Conservation (phyloP, 37 sponge, comb jelly and placozoan genomes). For the Beroe forskalii region DNA sequence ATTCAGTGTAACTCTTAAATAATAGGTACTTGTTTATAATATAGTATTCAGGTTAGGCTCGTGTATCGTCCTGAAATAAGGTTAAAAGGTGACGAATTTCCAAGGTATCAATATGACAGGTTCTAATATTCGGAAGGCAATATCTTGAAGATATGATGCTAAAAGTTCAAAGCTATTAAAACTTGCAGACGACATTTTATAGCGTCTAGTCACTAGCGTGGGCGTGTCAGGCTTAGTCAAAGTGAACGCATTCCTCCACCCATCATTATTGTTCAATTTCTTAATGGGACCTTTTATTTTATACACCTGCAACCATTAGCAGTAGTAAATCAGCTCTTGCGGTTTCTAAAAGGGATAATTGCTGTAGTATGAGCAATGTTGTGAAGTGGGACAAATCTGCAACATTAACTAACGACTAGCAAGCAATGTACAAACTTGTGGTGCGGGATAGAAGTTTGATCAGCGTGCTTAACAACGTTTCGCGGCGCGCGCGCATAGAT, state of each 20-base stretch:
- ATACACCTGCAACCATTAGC: neutral
- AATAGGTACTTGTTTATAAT: too few species aligned
- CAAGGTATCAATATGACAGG: too few species aligned
- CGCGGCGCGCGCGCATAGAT: neutral
- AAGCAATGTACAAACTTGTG: neutral
- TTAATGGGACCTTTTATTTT: neutral
- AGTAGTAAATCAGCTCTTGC: neutral
- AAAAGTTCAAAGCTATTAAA: too few species aligned
- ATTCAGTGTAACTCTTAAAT: too few species aligned
- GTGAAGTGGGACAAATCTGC: neutral
- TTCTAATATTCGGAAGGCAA: too few species aligned
- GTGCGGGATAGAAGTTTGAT: neutral
- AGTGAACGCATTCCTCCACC: neutral
- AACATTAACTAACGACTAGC: constrained; percentile 24
- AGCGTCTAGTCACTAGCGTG: too few species aligned
- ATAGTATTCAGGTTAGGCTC: too few species aligned
- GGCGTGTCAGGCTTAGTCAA: too few species aligned
- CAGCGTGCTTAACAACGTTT: constrained; percentile 63
- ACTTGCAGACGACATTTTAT: too few species aligned
- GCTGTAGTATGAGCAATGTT: neutral
- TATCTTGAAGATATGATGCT: too few species aligned
- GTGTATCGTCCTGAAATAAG: too few species aligned
- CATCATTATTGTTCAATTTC: neutral
- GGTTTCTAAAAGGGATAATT: constrained; percentile 28
- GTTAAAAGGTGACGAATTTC: too few species aligned